Evolutionary conservation across 2,888 invertebrate species (phyloP).

Genomic region (Nomada hirtipes): DNA sequence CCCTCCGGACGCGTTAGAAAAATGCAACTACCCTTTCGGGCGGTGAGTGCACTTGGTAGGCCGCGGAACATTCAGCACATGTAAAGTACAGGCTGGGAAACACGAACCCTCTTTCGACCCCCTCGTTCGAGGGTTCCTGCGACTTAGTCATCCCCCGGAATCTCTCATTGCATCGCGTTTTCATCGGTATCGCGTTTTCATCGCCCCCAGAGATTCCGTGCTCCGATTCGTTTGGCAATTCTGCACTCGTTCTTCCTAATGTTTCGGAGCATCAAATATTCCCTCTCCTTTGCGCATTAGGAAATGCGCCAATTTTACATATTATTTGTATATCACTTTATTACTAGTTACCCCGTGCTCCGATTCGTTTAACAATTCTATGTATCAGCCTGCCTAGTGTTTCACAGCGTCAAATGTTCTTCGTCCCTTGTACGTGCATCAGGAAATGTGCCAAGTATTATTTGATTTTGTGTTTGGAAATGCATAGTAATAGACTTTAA

Average conservation of each 20-base stretch:
- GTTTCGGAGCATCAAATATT: no score
- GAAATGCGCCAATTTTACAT: neutral
- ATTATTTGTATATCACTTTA: no score
- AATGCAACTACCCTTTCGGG: constrained; percentile 70
- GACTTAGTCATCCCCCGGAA: constrained; percentile 61
- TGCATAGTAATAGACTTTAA: no score
- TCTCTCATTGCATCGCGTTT: constrained; percentile 37
- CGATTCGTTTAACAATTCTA: no score
- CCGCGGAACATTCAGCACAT: constrained; percentile 70
- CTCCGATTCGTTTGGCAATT: neutral
- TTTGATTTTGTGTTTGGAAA: no score
- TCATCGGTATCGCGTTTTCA: constrained; percentile 8
- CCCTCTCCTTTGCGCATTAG: no score
- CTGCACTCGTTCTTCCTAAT: no score
- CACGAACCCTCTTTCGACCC: constrained; percentile 50
- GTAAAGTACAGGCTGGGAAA: constrained; percentile 65
- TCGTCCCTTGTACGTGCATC: no score
- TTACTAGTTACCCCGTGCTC: no score
- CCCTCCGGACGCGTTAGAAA: constrained; percentile 62
- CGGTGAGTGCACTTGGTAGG: constrained; percentile 72
- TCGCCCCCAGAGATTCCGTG: neutral
- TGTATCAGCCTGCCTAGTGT: no score
- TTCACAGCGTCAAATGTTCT: no score
- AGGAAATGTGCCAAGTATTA: no score
- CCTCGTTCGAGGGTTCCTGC: constrained; percentile 35